Conservation (phyloP, 2,888 invertebrate species). For the Agriotes lineatus region DNA sequence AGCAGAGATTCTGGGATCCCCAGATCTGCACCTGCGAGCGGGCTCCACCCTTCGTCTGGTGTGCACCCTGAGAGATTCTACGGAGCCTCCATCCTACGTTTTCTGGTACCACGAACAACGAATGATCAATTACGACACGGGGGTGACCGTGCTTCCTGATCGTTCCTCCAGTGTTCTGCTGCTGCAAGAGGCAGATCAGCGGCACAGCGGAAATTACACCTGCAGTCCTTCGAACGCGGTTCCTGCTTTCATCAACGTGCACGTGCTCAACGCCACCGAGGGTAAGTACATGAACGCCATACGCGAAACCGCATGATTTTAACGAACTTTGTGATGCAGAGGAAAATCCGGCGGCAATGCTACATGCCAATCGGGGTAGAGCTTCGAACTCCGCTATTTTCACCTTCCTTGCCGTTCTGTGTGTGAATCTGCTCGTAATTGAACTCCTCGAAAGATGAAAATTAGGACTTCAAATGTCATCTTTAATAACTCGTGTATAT, state of each 20-base stretch:
- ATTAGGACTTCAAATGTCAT: neutral
- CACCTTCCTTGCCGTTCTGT: slow-evolving; percentile 1
- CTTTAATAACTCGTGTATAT: neutral
- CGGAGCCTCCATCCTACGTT: slow-evolving; percentile 71
- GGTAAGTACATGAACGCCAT: slow-evolving; percentile 53
- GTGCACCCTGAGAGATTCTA: slow-evolving; percentile 69
- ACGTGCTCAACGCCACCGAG: slow-evolving; percentile 76
- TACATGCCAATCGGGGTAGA: slow-evolving; percentile 72
- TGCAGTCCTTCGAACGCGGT: slow-evolving; percentile 77
- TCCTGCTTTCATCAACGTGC: slow-evolving; percentile 75
- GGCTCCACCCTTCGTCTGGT: slow-evolving; percentile 71
- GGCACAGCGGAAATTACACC: slow-evolving; percentile 78
- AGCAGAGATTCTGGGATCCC: slow-evolving; percentile 71
- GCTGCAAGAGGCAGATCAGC: slow-evolving; percentile 72
- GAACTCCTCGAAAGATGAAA: slow-evolving; percentile 7
- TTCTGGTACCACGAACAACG: slow-evolving; percentile 73
- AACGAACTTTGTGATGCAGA: slow-evolving; percentile 65
- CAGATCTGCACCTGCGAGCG: slow-evolving; percentile 72
- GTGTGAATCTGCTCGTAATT: slow-evolving; percentile 5
- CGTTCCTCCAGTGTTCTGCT: slow-evolving; percentile 73
- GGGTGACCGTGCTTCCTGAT: slow-evolving; percentile 68
- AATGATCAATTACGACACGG: slow-evolving; percentile 74
- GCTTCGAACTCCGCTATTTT: slow-evolving; percentile 44
- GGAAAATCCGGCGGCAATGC: slow-evolving; percentile 81
- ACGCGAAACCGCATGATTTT: slow-evolving; percentile 5